Conservation (phyloP, 1,140 invertebrate species). For the Drosophila sulfurigaster region DNA sequence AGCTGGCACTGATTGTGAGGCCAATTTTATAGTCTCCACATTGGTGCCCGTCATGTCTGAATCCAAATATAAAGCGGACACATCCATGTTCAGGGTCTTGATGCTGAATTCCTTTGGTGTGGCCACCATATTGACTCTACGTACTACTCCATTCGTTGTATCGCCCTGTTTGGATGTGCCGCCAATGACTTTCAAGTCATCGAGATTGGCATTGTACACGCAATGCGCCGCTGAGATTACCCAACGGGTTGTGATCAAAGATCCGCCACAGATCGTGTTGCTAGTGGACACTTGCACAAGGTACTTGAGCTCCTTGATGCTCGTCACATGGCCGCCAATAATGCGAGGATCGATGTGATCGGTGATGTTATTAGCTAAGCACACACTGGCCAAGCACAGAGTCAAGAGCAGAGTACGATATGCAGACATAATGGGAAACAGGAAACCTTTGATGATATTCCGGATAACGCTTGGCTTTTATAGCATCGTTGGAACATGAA, state of each 20-base stretch:
- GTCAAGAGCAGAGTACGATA: slow-evolving; percentile 23
- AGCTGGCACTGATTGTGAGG: slow-evolving; percentile 31
- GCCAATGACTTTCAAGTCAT: slow-evolving; percentile 48
- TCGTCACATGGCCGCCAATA: slow-evolving; percentile 55
- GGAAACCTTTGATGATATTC: slow-evolving; percentile 14
- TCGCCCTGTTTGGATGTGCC: slow-evolving; percentile 60
- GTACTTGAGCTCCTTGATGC: slow-evolving; percentile 59
- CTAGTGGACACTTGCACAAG: slow-evolving; percentile 58
- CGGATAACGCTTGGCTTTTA: slow-evolving; percentile 33
- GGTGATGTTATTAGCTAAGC: background rate
- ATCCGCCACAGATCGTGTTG: slow-evolving; percentile 60
- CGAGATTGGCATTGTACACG: slow-evolving; percentile 31
- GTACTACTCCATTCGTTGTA: slow-evolving; percentile 27
- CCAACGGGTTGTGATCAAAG: slow-evolving; percentile 54
- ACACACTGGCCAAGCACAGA: slow-evolving; percentile 26
- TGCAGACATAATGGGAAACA: slow-evolving; percentile 6
- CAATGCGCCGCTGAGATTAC: slow-evolving; percentile 67
- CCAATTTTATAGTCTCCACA: slow-evolving; percentile 57
- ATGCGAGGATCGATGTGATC: slow-evolving; percentile 55
- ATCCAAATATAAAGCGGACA: slow-evolving; percentile 48
- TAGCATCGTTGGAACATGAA: slow-evolving; percentile 8
- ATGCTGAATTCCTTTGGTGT: slow-evolving; percentile 46
- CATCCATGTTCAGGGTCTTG: slow-evolving; percentile 64
- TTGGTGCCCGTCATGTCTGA: slow-evolving; percentile 47
- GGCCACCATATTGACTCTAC: slow-evolving; percentile 42